Base-by-base conservation (phyloP, 2,888 invertebrate species). In the Calliopum simillimum region DNA sequence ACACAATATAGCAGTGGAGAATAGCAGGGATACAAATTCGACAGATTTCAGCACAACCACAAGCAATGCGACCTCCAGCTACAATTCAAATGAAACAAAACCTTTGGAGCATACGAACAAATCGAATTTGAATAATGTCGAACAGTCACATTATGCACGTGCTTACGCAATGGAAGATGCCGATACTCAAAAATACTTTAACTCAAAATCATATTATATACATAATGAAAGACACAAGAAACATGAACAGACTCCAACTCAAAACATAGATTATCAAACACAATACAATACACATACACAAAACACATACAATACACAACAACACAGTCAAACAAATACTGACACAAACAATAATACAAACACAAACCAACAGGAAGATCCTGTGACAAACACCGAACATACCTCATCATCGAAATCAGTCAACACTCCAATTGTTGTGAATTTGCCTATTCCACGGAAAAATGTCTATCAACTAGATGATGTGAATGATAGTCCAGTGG, bases 341-440 rank as follows among this genome's bases (percentile, higher is more conserved):
- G 21, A 62, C n/a, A 43, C n/a, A 58, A 59, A 61, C 23, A 67
- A n/a, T 13, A 3, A 33, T 16, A 16, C 64, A 1, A 4, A 19
- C 25, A 12, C 51, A 4, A 19, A 33, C 4, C 14, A 49, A 41
- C 16, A 4, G n/a, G 16, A 58, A 25, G 41, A 25, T 58, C 23
- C 8, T 4, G 59, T 3, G 16, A 41, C n/a, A 12, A 25, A 21
- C 21, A 23, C n/a, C 2, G 47, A 56, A 8, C 19, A 19, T 16
- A 16, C 8, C 14, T 51, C 16, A 5, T 46, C 51, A 2, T 13
- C 51, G 0, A 70, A 73, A 14, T 59, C 70, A 43, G 44, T 56
- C 5, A 64, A 68, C 6, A 68, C 71, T 11, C 76, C 77, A 8
- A 66, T 77, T 6, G 74, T 77, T 5, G 73, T 77, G 3, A 75